Percentiles rank a stretch among this genome's conserved stretches.
phyloP scores from a whole-genome alignment of 2,888 invertebrate genomes.

The Tinea semifulvella region DNA sequence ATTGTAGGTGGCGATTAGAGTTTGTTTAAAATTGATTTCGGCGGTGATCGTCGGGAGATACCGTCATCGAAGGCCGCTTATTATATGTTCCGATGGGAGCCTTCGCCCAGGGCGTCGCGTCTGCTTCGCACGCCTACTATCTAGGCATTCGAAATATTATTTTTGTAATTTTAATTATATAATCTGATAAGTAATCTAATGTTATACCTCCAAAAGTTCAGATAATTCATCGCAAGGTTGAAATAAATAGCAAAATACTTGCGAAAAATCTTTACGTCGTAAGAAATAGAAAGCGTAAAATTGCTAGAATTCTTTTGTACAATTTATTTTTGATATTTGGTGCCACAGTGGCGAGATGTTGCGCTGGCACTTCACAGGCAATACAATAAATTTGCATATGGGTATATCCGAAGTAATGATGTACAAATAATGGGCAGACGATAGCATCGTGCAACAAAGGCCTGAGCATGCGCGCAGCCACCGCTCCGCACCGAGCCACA shows the following conservation, averaged over 20 bases:
- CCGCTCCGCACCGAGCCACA: constrained; percentile 21
- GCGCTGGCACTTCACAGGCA: neutral
- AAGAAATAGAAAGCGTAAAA: too few relatives aligned
- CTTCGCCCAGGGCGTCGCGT: constrained; percentile 18
- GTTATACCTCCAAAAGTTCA: too few relatives aligned
- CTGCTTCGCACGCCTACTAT: constrained; percentile 18
- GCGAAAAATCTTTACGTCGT: too few relatives aligned
- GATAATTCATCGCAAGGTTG: too few relatives aligned
- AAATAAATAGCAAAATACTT: too few relatives aligned
- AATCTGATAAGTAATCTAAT: too few relatives aligned
- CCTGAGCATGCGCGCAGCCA: constrained; percentile 22
- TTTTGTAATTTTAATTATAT: neutral
- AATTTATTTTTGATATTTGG: too few relatives aligned
- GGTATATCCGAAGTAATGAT: constrained; percentile 29
- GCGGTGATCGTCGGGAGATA: constrained; percentile 49
- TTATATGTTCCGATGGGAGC: constrained; percentile 33
- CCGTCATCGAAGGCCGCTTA: constrained; percentile 40
- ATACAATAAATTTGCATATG: constrained; percentile 24
- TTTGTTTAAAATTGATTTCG: constrained; percentile 66
- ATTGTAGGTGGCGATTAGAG: constrained; percentile 61
- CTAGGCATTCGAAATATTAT: neutral
- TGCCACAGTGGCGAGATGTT: too few relatives aligned
- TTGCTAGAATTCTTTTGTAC: too few relatives aligned
- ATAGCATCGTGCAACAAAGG: constrained; percentile 27
- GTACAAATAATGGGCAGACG: constrained; percentile 29